Evolutionary conservation across 2,113 vertebrate species (phyloP), one percentile per base, ranked within the genome.

Genomic region (Laticauda colubrina): DNA sequence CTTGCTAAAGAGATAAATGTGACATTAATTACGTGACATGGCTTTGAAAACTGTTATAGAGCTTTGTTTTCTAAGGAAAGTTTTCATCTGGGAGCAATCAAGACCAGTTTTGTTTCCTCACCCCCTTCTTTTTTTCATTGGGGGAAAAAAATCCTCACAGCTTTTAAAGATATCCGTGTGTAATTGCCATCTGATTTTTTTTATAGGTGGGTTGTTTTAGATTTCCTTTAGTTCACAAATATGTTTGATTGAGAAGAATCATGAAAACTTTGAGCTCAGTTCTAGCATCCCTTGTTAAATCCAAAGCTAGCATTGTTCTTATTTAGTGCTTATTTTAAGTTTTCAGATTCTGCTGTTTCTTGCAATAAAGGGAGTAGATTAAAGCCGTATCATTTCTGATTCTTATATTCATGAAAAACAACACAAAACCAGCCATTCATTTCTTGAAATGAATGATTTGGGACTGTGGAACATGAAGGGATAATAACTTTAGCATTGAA

Each of bases 71-170:
- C 92, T 96, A 95, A 93, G 2, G 69, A 87, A 45, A 56, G 18
- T 26, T 96, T 96, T 96, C 95, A 94, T 93, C 96, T 97, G 97
- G 96, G 94, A 95, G 89, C 96, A 96, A 97, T 97, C 96, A 96
- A 95, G 95, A 95, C 87, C 92, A 93, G 91, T 88, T 91, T 92
- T 57, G 20, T 39, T 53, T 53, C 57, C 59, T 61, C 54, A 51
- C 8, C 54, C 12, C 54, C 24, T 43, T 10, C 26, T 26, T 64
- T 43, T 43, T 81, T 39, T 7, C 75, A 39, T 26, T 12, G 85
- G 48, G 24, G 8, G 0, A 81, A 57, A n/a, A 91, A 56, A 57
- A 53, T 53, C 3, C 26, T 5, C 29, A 95, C 89, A 61, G 92
- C 69, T 95, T 96, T 95, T 92, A 95, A 96, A 95, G 95, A 95